These are phyloP conservation scores for Rhynchotus rufescens DNA, from an alignment of 2,797 vertebrate species.

Conservation along the genomic window DNA sequence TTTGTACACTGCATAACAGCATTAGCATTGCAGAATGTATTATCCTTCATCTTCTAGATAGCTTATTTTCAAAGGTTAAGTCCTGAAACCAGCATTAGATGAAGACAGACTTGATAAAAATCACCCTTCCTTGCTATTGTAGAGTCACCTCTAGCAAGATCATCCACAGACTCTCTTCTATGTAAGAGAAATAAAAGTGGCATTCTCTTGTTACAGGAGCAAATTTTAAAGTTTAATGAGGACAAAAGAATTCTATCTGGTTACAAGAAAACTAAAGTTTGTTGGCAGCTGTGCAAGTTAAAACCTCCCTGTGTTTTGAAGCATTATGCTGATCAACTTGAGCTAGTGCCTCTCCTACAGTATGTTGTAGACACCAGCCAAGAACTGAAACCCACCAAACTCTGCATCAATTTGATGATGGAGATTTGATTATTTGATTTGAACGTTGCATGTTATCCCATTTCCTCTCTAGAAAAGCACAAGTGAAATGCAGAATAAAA, in stretches of 20 bases:
- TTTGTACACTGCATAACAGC: background rate
- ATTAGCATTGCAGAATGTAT: background rate
- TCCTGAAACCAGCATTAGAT: background rate
- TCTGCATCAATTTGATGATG: background rate
- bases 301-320: background rate
- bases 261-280: constrained; percentile 49
- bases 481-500: background rate
- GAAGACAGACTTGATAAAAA: background rate
- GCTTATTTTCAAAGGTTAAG: background rate
- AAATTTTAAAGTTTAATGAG: constrained; percentile 55
- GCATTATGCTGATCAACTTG: background rate
- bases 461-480: background rate
- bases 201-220: constrained; percentile 7
- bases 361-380: background rate
- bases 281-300: background rate
- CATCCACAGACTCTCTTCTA: background rate
- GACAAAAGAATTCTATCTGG: constrained; percentile 64
- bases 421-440: background rate
- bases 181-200: background rate
- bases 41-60: background rate
- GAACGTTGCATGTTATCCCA: background rate
- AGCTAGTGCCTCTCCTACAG: background rate
- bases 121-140: background rate
- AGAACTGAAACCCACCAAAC: background rate
- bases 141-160: background rate